Percentiles rank a stretch among this genome's conserved stretches.
Conservation (phyloP, 2,113 vertebrate species). For the Xenopus borealis region DNA sequence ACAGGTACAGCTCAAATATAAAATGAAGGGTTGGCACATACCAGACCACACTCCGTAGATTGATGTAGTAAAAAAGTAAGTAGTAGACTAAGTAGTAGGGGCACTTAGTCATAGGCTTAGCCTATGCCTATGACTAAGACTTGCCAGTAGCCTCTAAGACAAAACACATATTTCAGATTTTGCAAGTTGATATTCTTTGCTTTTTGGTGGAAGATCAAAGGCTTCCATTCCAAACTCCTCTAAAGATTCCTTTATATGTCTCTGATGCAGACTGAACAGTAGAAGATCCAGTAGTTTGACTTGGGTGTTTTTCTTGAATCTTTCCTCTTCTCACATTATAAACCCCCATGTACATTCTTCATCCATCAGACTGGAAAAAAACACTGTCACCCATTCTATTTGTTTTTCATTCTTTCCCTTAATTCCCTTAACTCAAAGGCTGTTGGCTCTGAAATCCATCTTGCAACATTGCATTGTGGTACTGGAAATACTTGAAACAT, state of each 20-base stretch:
- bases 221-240: not conserved
- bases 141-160: slow-evolving; percentile 5
- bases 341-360: slow-evolving; percentile 16
- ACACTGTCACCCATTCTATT: not conserved
- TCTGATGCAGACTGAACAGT: not conserved
- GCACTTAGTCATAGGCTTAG: too few relatives aligned
- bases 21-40: too few relatives aligned
- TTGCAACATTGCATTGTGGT: slow-evolving; percentile 29
- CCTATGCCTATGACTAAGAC: too few relatives aligned
- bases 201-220: slow-evolving; percentile 23
- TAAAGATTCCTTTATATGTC: slow-evolving; percentile 27
- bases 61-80: too few relatives aligned
- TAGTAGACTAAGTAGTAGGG: too few relatives aligned
- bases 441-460: slow-evolving; percentile 12
- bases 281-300: slow-evolving; percentile 2
- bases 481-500: slow-evolving; percentile 38
- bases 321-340: not conserved
- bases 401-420: slow-evolving; percentile 24
- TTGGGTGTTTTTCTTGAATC: slow-evolving; percentile 4
- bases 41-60: too few relatives aligned
- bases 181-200: slow-evolving; percentile 25
- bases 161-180: slow-evolving; percentile 7
- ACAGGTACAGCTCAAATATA: too few relatives aligned
- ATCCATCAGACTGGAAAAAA: slow-evolving; percentile 27
- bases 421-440: not conserved